A percentile compares a stretch with the other conserved stretches of the same genome.
Evolutionary conservation across 2,888 invertebrate species (phyloP).

Genomic region (Ctena decussata): DNA sequence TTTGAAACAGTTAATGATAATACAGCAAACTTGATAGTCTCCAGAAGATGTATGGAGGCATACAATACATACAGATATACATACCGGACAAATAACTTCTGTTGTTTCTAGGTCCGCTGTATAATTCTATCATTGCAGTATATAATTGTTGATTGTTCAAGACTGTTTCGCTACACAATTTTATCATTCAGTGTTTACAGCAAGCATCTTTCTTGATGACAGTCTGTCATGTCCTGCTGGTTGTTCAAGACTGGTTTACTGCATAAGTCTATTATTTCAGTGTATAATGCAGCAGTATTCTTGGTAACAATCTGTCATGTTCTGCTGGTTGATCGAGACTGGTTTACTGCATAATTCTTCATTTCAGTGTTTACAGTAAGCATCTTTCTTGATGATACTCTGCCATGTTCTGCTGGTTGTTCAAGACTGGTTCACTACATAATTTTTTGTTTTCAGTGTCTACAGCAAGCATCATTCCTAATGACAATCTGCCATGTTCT

Average conservation of each 20-base stretch:
- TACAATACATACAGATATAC: too few relatives aligned
- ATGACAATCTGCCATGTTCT: slow-evolving; percentile 97
- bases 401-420: slow-evolving; percentile 96
- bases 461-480: slow-evolving; percentile 94
- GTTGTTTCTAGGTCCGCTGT: too few relatives aligned
- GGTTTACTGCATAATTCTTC: not conserved
- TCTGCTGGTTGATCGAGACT: not conserved
- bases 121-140: too few relatives aligned
- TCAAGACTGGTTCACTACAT: slow-evolving; percentile 94
- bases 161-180: slow-evolving; percentile 96
- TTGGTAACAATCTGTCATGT: slow-evolving; percentile 95
- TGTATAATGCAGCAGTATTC: slow-evolving; percentile 92
- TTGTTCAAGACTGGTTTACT: not conserved
- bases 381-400: slow-evolving; percentile 94
- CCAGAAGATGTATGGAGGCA: too few relatives aligned
- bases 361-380: slow-evolving; percentile 90
- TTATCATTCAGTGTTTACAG: slow-evolving; percentile 89
- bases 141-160: slow-evolving; percentile 93
- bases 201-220: slow-evolving; percentile 94
- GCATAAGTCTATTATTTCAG: slow-evolving; percentile 5
- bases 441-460: slow-evolving; percentile 61
- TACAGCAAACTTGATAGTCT: too few relatives aligned
- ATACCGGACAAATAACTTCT: too few relatives aligned
- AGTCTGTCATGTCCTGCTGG: slow-evolving; percentile 91
- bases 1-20: too few relatives aligned